Conservation (phyloP, 2,113 vertebrate species). For the Mustela lutreola region DNA sequence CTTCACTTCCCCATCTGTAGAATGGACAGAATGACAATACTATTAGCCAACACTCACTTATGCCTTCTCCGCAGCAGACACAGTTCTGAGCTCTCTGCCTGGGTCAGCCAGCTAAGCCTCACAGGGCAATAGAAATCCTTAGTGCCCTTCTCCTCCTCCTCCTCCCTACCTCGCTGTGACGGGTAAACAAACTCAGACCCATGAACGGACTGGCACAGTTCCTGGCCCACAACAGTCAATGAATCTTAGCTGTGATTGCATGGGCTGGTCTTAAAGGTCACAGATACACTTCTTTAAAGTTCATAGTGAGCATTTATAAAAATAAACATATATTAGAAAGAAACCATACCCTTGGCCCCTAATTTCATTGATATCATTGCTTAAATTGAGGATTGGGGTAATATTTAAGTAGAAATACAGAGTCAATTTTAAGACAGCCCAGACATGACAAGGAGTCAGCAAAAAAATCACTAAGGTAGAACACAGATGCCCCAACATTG, state of each 20-base stretch:
- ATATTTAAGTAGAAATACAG: background rate
- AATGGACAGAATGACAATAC: background rate
- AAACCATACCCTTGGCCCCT: background rate
- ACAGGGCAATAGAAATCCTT: background rate
- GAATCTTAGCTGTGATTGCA: background rate
- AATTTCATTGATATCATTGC: background rate
- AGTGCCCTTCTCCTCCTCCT: background rate
- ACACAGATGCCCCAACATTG: background rate
- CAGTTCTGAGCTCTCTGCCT: background rate
- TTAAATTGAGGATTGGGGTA: background rate
- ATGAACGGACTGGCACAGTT: background rate
- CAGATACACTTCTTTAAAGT: background rate
- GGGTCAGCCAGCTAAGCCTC: background rate
- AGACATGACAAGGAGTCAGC: background rate
- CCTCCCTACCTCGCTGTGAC: fast-evolving
- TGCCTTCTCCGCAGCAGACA: background rate
- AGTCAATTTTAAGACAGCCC: background rate
- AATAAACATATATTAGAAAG: background rate
- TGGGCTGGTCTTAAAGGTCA: background rate
- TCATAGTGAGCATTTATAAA: background rate
- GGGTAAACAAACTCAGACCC: background rate
- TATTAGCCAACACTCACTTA: background rate
- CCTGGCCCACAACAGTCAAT: background rate
- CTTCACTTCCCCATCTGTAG: background rate
- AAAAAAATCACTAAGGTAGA: background rate